A percentile compares a stretch with the other conserved stretches of the same genome.
phyloP scores from a whole-genome alignment of 2,888 invertebrate genomes.

The Drosophila sordidula region DNA sequence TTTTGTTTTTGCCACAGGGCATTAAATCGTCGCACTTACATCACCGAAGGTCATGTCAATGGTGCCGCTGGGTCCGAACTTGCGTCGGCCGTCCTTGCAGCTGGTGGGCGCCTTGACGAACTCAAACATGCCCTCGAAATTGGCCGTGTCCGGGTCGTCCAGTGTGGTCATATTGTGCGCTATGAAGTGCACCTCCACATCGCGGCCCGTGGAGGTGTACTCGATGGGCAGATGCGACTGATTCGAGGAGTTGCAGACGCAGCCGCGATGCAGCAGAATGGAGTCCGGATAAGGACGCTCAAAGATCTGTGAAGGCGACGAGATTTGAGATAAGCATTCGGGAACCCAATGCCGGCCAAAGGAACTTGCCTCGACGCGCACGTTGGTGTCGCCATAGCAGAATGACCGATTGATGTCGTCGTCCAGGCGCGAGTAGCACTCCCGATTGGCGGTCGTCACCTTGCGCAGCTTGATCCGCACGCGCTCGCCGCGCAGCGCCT shows the following conservation, averaged over 20 bases:
- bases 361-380: conserved; percentile 87
- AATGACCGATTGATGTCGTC: conserved; percentile 89
- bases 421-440: conserved; percentile 84
- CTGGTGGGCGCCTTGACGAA: conserved; percentile 90
- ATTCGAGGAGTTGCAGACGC: conserved; percentile 90
- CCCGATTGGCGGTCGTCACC: conserved; percentile 88
- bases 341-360: no score
- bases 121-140: conserved; percentile 94
- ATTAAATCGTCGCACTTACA: conserved; percentile 66
- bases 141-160: conserved; percentile 93
- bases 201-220: conserved; percentile 90
- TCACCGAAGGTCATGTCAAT: conserved; percentile 87
- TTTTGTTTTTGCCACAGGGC: not conserved
- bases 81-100: conserved; percentile 89
- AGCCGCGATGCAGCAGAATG: conserved; percentile 91
- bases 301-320: conserved; percentile 86
- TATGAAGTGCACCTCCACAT: conserved; percentile 92
- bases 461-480: conserved; percentile 91
- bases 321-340: not conserved
- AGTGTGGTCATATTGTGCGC: conserved; percentile 93
- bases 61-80: conserved; percentile 92
- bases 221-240: conserved; percentile 88
- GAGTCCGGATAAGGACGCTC: conserved; percentile 91
- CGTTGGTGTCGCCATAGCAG: conserved; percentile 90
- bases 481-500: conserved; percentile 92